Conservation (phyloP, 2,113 vertebrate species). For the Lathamus discolor region DNA sequence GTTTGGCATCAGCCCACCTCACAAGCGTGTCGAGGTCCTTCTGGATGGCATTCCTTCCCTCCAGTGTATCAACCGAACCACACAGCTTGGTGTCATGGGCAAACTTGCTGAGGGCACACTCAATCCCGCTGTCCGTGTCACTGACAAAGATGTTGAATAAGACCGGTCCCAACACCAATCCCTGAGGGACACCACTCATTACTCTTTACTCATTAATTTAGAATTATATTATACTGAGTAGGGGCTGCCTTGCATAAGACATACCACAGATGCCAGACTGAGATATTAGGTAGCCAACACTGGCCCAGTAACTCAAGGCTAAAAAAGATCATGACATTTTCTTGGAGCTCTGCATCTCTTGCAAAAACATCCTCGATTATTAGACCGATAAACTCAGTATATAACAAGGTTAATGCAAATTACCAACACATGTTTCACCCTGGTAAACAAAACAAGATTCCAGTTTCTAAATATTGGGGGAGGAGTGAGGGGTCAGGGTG, state of each 20-base stretch:
- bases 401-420: neutral
- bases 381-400: neutral
- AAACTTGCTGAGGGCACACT: too few relatives aligned
- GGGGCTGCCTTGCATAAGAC: neutral
- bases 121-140: too few relatives aligned
- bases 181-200: too few relatives aligned
- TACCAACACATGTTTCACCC: neutral
- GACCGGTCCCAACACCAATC: too few relatives aligned
- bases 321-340: neutral
- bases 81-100: too few relatives aligned
- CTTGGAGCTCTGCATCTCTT: neutral
- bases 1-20: too few relatives aligned
- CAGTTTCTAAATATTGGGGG: neutral
- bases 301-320: neutral
- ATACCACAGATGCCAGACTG: fast-evolving
- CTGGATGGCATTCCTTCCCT: too few relatives aligned
- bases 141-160: too few relatives aligned
- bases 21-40: too few relatives aligned
- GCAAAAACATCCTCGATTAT: neutral
- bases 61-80: too few relatives aligned
- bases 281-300: neutral
- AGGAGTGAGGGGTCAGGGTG: too few relatives aligned
- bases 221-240: neutral
- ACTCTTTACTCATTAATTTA: neutral
- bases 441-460: neutral